These are phyloP conservation scores for Holcopasites calliopsidis DNA, from an alignment of 1,140 invertebrate genomes.

Conservation along the genomic window DNA sequence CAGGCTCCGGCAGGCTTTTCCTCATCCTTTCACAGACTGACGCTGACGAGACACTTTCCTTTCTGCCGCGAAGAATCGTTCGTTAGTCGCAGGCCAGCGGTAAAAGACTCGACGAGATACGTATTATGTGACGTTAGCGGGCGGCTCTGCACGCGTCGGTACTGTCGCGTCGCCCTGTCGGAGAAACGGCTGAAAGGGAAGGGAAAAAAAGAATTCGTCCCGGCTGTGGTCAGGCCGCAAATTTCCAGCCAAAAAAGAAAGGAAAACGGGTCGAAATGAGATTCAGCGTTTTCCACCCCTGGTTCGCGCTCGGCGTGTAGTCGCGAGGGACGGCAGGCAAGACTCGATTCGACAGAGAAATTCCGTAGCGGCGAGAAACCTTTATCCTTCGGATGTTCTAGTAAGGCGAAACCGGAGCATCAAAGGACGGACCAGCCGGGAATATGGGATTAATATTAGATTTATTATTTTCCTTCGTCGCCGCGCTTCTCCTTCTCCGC, in stretches of 20 bases:
- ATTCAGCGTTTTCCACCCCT: conserved; percentile 40
- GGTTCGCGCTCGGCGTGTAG: not conserved
- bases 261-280: conserved; percentile 20
- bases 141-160: conserved; percentile 6
- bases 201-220: not conserved
- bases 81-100: conserved; percentile 60
- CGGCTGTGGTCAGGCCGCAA: conserved; percentile 23
- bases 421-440: conserved; percentile 11
- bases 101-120: conserved; percentile 57
- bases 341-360: conserved; percentile 9
- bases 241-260: conserved; percentile 28
- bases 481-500: not conserved
- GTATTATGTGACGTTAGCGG: conserved; percentile 43
- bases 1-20: conserved; percentile 59
- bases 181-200: not conserved
- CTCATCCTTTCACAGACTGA: conserved; percentile 56
- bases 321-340: not conserved
- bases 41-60: conserved; percentile 71
- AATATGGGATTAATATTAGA: conserved; percentile 50
- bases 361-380: not conserved
- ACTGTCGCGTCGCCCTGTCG: not conserved
- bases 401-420: conserved; percentile 9
- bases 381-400: too few species aligned
- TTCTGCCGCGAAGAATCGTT: conserved; percentile 71
- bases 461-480: conserved; percentile 54